Base-by-base conservation (phyloP, 1,140 invertebrate genomes). In the Danaus plexippus region DNA sequence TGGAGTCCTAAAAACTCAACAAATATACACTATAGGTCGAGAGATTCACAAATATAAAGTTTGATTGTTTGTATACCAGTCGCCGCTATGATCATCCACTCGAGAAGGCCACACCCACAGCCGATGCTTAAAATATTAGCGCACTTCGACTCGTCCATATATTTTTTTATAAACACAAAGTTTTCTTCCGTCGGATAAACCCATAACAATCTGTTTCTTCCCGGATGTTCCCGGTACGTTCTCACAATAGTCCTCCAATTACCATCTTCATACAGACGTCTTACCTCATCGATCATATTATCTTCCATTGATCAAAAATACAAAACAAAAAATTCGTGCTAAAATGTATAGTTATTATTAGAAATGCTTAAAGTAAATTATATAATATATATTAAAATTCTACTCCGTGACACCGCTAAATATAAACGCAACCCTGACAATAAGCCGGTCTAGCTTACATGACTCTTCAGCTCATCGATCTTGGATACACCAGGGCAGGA, bases 21-120 rank as follows among this genome's bases (percentile, higher is more conserved):
- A 50, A 43, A 3, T 32, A 32, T 8, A 32, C 7, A 32, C 22
- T 32, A 32, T 6, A 32, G 0, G 22, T 6, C 7, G 5, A 32
- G 2, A 5, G 7, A 32, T 32, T 32, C 22, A 32, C 22, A 32
- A 32, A 32, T 32, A 32, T 45, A 11, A n/a, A 2, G n/a, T 47
- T 15, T 5, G 9, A 32, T 32, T n/a, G 5, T 32, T 32, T 32
- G 2, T 32, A 47, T 69, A 87, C 86, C 83, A 51, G 80, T 83
- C 42, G 81, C 73, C 70, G 81, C 65, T 1, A 47, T 69, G 11
- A 88, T 74, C 58, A 88, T 85, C 86, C 87, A 88, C 61, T 88
- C 88, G 22, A 88, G 61, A 5, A 88, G 54, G 5, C 88, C 88
- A 51, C 77, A 82, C 5, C 88, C 88, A 58, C 88, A 88, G 1